Base-by-base conservation (phyloP, 2,113 vertebrate genomes). In the Panthera tigris region DNA sequence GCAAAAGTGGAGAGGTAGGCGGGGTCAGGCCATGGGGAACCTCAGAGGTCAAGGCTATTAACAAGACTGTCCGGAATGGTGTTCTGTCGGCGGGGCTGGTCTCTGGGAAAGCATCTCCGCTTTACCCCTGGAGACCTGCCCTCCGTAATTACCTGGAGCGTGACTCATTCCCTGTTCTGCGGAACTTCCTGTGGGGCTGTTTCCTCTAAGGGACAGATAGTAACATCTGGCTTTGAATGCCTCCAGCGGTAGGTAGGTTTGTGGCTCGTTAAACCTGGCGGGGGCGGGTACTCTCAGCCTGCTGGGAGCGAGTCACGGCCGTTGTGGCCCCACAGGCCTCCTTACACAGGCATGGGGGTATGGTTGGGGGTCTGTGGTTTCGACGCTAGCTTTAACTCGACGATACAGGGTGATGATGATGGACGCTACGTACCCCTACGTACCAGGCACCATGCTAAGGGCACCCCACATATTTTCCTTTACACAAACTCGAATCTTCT, bases 101-200 rank as follows among this genome's bases (percentile, higher is more conserved):
- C 33, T 41, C 82, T 66, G 48, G 31, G 61, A 45, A 79, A 66
- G n/a, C 36, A 48, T 69, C 76, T 65, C 39, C 7, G 65, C 65
- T 81, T 86, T 33, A 57, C 36, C 81, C 68, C 21, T 73, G 63
- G 78, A 36, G 86, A 86, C 1, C 14, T 55, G 68, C 91, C 90
- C 76, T 86, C 39, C 14, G 2, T 83, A 61, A 91, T 85, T 87
- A 41, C 81, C 69, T 61, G 48, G 9, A 90, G 29, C 7, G 4
- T 85, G 78, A 93, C 11, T 93, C 93, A 90, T 83, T 95, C 31
- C 31, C 48, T 76, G 5, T 78, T 89, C 57, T 81, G 39, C 36
- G 82, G 41, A 81, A 29, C 14, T 48, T n/a, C 18, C 50, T 21
- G 41, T 16, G 36, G 55, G 48, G 29, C 57, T 57, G 7, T 45